Evolutionary conservation across 2,113 vertebrate genomes (phyloP).

Genomic region (Semnornis frantzii): DNA sequence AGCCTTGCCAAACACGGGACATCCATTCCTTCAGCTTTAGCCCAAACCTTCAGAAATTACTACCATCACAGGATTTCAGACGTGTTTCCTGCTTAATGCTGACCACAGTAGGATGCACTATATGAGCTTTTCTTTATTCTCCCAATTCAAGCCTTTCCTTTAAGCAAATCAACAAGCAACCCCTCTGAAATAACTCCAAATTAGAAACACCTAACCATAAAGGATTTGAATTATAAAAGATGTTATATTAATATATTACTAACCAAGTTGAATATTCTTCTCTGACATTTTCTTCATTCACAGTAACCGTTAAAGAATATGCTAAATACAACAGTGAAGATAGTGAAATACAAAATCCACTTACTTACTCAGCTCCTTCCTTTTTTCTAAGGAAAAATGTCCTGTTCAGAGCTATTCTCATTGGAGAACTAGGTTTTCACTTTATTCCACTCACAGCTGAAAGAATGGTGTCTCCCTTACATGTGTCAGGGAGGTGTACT

Average conservation of each 20-base stretch:
- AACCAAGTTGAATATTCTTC: not conserved
- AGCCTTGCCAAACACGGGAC: no score
- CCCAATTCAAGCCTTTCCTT: not conserved
- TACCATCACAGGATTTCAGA: not conserved
- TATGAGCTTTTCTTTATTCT: not conserved
- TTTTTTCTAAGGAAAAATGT: not conserved
- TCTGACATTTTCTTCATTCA: not conserved
- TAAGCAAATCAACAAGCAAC: not conserved
- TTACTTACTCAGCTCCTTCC: not conserved
- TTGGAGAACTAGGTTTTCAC: not conserved
- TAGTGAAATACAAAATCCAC: not conserved
- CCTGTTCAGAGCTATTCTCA: not conserved
- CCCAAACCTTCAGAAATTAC: not conserved
- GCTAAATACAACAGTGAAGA: not conserved
- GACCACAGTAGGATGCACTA: not conserved
- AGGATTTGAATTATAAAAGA: not conserved
- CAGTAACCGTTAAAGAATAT: not conserved
- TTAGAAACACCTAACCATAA: not conserved
- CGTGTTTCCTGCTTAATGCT: not conserved
- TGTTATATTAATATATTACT: not conserved
- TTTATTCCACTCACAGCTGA: not conserved
- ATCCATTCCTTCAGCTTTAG: not conserved
- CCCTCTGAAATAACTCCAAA: not conserved
- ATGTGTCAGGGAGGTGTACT: not conserved
- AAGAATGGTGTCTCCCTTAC: not conserved